Evolutionary conservation across 2,113 vertebrate genomes (phyloP).

Genomic region (Zosterops borbonicus): DNA sequence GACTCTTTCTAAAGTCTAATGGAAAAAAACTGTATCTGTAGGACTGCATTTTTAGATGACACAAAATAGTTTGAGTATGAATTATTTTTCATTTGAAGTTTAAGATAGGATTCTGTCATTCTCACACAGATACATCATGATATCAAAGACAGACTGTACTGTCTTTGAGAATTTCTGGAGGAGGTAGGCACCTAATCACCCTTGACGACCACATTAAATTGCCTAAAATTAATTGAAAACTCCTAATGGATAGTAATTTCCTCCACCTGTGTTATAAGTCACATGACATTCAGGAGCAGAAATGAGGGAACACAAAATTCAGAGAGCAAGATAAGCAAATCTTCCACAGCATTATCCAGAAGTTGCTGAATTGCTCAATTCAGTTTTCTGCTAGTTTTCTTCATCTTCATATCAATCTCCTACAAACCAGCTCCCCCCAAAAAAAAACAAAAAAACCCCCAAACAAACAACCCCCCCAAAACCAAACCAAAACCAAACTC

Average conservation of each 20-base stretch:
- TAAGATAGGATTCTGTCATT: not conserved
- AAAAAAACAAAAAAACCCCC: not conserved
- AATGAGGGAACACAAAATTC: not conserved
- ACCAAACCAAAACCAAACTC: not conserved
- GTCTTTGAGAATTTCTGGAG: not conserved
- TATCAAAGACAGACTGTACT: not conserved
- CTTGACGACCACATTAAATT: not conserved
- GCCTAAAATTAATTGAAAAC: not conserved
- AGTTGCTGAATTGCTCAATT: not conserved
- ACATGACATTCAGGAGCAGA: not conserved
- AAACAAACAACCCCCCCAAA: not conserved
- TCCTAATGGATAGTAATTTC: not conserved
- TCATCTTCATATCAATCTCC: not conserved
- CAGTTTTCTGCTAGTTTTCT: not conserved
- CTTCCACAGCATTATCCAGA: not conserved
- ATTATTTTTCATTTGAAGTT: not conserved
- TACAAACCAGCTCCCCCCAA: not conserved
- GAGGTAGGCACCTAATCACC: not conserved
- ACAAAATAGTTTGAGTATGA: not conserved
- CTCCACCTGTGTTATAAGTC: not conserved
- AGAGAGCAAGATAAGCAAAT: not conserved
- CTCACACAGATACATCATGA: not conserved
- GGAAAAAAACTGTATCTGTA: not conserved
- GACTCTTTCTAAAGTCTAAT: not conserved
- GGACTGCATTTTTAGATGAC: not conserved